Conservation (phyloP, 2,797 vertebrate species). For the Decapterus maruadsi region DNA sequence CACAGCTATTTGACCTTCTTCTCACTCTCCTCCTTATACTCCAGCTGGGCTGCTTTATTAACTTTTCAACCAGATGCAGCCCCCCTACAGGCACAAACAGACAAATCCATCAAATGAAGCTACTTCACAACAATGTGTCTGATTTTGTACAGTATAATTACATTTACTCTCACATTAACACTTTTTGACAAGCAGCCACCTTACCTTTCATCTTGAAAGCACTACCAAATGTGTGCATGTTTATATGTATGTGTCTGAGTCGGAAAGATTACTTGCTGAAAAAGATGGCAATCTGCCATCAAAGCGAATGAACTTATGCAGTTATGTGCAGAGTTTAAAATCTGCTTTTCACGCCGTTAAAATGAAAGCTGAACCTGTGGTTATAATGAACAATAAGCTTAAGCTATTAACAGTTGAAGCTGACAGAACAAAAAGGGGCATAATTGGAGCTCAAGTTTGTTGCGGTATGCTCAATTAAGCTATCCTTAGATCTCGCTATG, state of each 20-base stretch:
- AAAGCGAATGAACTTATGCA: conserved; percentile 62
- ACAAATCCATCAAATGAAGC: conserved; percentile 40
- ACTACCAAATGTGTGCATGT: conserved; percentile 19
- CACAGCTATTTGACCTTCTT: conserved; percentile 26
- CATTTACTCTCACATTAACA: conserved; percentile 58
- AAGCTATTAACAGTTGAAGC: conserved; percentile 56
- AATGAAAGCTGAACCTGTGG: conserved; percentile 55
- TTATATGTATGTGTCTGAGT: conserved; percentile 1
- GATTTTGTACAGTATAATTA: conserved; percentile 72
- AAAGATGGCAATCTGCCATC: conserved; percentile 50
- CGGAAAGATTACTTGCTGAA: conserved; percentile 53
- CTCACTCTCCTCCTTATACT: conserved; percentile 21
- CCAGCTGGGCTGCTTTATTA: conserved; percentile 24
- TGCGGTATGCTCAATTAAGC: conserved; percentile 55
- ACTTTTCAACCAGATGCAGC: conserved; percentile 48
- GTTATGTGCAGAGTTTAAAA: conserved; percentile 53
- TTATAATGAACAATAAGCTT: conserved; percentile 58
- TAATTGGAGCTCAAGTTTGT: conserved; percentile 53
- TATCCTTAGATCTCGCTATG: conserved; percentile 56
- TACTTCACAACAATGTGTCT: conserved; percentile 55
- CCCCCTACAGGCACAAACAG: conserved; percentile 32
- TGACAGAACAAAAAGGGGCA: conserved; percentile 62
- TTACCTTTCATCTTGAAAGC: conserved; percentile 67
- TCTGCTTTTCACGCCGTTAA: conserved; percentile 45
- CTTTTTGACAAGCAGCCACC: conserved; percentile 68